Conservation (phyloP, 2,888 invertebrate genomes). For the Drosophila anomalipes region DNA sequence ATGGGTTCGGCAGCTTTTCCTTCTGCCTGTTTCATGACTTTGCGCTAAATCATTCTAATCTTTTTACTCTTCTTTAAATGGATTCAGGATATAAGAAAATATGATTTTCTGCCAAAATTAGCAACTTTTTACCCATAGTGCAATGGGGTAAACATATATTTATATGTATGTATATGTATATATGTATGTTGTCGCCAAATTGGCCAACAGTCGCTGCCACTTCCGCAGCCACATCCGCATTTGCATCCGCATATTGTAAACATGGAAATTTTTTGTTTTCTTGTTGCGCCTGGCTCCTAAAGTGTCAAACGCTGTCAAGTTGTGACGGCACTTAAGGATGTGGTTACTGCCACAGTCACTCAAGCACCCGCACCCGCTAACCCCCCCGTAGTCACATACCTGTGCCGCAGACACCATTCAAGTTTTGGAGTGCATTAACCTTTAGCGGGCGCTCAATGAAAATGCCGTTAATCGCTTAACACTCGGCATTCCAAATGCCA, state of each 20-base stretch:
- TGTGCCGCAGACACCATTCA: conserved; percentile 40
- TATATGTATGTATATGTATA: background rate
- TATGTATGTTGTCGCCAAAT: conserved; percentile 21
- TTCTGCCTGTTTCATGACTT: background rate
- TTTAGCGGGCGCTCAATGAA: conserved; percentile 49
- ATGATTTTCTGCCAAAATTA: background rate
- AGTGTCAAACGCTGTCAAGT: conserved; percentile 59
- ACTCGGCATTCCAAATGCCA: conserved; percentile 44
- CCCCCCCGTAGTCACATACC: background rate
- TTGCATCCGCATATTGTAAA: conserved; percentile 32
- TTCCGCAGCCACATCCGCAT: conserved; percentile 15
- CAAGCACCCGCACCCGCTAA: background rate
- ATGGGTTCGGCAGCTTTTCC: background rate
- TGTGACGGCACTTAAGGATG: conserved; percentile 44
- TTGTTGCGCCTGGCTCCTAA: conserved; percentile 12
- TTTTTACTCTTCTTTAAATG: background rate
- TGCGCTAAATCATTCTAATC: background rate
- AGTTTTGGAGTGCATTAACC: conserved; percentile 75
- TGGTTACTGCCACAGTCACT: conserved; percentile 32
- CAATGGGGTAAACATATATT: background rate
- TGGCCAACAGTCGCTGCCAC: conserved; percentile 28
- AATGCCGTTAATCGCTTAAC: conserved; percentile 73
- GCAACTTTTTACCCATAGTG: background rate
- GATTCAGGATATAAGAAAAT: background rate
- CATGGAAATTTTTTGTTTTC: conserved; percentile 40